Conservation (phyloP, 1,140 invertebrate species). For the Philotrypesis tridentata region DNA sequence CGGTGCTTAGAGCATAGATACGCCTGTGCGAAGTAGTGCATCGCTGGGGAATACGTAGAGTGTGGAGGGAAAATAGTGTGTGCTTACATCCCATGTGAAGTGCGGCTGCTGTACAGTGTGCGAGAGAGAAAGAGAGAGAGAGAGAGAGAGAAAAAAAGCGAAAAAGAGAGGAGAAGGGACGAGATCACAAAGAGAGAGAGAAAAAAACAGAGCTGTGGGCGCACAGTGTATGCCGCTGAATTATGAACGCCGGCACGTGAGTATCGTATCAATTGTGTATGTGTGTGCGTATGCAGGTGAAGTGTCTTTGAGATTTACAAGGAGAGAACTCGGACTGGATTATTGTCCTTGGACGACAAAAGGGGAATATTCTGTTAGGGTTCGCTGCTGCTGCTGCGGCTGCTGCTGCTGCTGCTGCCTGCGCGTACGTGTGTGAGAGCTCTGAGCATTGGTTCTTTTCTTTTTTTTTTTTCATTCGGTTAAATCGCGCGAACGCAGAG, state of each 20-base stretch:
- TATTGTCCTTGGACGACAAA: not conserved
- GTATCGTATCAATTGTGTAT: slow-evolving; percentile 39
- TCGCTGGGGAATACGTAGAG: too few species aligned
- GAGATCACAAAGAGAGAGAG: not conserved
- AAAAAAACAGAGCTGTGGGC: not conserved
- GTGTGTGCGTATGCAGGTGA: not conserved
- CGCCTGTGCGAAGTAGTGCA: not conserved
- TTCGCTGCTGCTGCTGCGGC: not conserved
- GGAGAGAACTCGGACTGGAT: not conserved
- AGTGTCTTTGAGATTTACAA: slow-evolving; percentile 25
- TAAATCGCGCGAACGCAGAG: not conserved
- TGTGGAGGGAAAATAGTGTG: not conserved
- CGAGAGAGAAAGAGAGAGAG: not conserved
- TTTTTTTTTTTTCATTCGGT: not conserved
- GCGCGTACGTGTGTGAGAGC: not conserved
- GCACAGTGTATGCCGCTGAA: slow-evolving; percentile 52
- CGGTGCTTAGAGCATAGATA: not conserved
- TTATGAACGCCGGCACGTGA: slow-evolving; percentile 60
- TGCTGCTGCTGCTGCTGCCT: too few species aligned
- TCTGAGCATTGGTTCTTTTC: too few species aligned
- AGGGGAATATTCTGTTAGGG: not conserved
- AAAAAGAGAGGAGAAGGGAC: too few species aligned
- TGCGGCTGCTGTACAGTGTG: not conserved
- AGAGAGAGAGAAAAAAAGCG: not conserved
- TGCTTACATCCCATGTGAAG: not conserved